Percentiles rank a stretch among this genome's conserved stretches.
phyloP scores from a whole-genome alignment of 2,888 invertebrate species.

The Quadroppia sp. region DNA sequence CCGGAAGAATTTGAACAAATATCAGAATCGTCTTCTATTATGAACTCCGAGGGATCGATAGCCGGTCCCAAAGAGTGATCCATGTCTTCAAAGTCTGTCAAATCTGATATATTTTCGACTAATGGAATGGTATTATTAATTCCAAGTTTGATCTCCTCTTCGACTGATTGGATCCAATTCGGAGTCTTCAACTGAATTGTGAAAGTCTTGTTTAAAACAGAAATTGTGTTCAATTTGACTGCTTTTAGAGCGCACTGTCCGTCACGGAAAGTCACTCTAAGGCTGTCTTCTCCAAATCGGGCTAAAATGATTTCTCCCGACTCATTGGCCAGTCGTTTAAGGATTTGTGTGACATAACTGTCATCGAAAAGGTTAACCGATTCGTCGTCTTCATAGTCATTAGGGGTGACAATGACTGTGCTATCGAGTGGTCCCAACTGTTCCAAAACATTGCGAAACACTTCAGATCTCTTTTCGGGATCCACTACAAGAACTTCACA shows the following conservation, averaged over 20 bases:
- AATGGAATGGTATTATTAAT: constrained; percentile 69
- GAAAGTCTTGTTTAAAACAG: constrained; percentile 48
- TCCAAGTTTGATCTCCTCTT: constrained; percentile 76
- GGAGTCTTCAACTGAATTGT: constrained; percentile 71
- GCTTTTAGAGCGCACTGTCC: constrained; percentile 74
- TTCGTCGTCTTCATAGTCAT: constrained; percentile 56
- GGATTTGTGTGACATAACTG: constrained; percentile 69
- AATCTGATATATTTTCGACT: constrained; percentile 25
- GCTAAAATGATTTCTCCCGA: constrained; percentile 86
- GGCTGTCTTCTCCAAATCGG: constrained; percentile 74
- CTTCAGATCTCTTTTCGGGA: constrained; percentile 67
- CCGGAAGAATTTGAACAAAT: constrained; percentile 45
- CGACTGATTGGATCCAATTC: constrained; percentile 75
- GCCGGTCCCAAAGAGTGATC: constrained; percentile 3
- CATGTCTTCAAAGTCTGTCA: constrained; percentile 7
- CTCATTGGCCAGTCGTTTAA: constrained; percentile 70
- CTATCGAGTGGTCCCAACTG: constrained; percentile 92
- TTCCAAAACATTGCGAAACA: constrained; percentile 77
- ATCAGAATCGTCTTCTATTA: constrained; percentile 41
- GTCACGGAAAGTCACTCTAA: constrained; percentile 88
- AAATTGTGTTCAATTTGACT: constrained; percentile 52
- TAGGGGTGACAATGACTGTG: constrained; percentile 69
- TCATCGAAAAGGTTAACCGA: constrained; percentile 64
- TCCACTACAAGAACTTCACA: constrained; percentile 78
- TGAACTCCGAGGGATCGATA: constrained; percentile 34